These are phyloP conservation scores for Lophius americanus DNA, from an alignment of 2,797 vertebrate genomes.

Conservation along the genomic window DNA sequence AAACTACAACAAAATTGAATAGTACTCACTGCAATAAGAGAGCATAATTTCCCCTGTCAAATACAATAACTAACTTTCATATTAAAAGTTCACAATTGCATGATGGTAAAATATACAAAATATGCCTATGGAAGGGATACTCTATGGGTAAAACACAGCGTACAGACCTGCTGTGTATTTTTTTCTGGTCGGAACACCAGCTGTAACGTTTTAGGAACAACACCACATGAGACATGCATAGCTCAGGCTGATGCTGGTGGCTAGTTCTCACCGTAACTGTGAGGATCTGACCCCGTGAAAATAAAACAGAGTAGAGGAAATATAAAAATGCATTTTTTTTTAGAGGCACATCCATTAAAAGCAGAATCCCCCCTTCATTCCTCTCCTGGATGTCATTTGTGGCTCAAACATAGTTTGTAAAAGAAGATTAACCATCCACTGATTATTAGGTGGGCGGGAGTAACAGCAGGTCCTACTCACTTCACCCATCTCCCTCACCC, in stretches of 20 bases:
- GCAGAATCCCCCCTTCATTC: constrained; percentile 5
- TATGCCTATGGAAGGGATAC: too few species aligned
- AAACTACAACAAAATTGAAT: too few species aligned
- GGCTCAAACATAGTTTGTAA: constrained; percentile 37
- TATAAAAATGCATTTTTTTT: constrained; percentile 41
- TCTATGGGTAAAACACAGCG: too few species aligned
- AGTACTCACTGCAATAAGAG: too few species aligned
- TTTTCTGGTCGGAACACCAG: constrained; percentile 5
- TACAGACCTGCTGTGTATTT: too few species aligned
- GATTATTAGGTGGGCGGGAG: constrained; percentile 41
- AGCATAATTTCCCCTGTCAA: too few species aligned
- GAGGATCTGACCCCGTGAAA: constrained; percentile 36
- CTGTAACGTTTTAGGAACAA: constrained; percentile 34
- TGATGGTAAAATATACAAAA: too few species aligned
- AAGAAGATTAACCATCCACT: constrained; percentile 25
- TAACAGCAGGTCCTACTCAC: constrained; percentile 25
- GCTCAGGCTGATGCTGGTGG: too few species aligned
- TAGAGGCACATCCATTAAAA: constrained; percentile 32
- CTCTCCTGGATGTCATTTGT: constrained; percentile 3
- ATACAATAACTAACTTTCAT: too few species aligned
- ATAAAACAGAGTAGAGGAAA: constrained; percentile 13
- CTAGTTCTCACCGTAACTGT: constrained; percentile 37
- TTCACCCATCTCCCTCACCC: constrained; percentile 26
- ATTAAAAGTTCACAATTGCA: too few species aligned
- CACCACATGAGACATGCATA: background rate